Base-by-base conservation (phyloP, 2,888 invertebrate genomes). In the Hypomecis punctinalis region DNA sequence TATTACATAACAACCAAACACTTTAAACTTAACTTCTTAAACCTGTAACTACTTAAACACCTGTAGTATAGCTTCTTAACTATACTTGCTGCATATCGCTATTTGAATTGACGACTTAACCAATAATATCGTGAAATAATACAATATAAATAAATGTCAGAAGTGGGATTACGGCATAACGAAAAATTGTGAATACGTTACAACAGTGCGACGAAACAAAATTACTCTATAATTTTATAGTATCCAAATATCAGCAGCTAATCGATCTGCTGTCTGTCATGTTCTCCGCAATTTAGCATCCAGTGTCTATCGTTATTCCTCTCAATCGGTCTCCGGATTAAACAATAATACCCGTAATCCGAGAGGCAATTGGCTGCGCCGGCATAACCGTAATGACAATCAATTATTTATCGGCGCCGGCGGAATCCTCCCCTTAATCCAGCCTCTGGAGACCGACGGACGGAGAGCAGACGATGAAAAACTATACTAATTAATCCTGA, bases 401-500 rank as follows among this genome's bases (percentile, higher is more conserved):
- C 83, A 82, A 85, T 85, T 82, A 86, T 84, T 83, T 83, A 82
- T 78, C 75, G 79, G 77, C 79, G 81, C 74, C 81, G 78, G 70
- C 77, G 78, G 81, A 84, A 80, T 78, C 77, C 69, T 60, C 70
- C 72, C 72, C 71, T 74, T 81, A 84, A 85, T 82, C 81, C 65
- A 52, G 52, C 77, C 71, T 67, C 76, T 74, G 74, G 77, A 73
- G 73, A 71, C 66, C 71, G 72, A 62, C 74, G 67, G 70, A 60
- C 75, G 73, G 67, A 61, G 70, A 67, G 76, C 73, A 79, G 79
- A 75, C 80, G 77, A 81, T 83, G 84, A 85, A 85, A 86, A 86
- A 85, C 76, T 82, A 78, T 78, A 77, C 80, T 83, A 83, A 86
- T 87, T 86, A 86, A 82, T 84, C 76, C 77, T 78, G 73, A 76